Base-by-base conservation (phyloP, 2,113 vertebrate genomes). In the Anhinga anhinga region DNA sequence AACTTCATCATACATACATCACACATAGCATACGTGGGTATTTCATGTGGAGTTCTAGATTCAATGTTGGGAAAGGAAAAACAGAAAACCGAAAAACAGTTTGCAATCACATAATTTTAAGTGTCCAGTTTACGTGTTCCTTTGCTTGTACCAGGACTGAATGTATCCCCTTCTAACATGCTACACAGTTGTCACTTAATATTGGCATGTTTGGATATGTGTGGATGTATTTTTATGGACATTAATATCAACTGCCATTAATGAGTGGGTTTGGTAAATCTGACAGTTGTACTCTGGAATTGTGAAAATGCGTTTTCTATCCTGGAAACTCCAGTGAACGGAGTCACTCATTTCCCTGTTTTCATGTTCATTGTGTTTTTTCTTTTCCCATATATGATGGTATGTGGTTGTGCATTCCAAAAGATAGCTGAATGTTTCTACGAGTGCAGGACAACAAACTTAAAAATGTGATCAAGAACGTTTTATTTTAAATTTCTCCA, bases 1-100 rank as follows among this genome's bases (percentile, higher is more conserved):
- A 26, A 47, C 22, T 44, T 56, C 47, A 15, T 78, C 13, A 10
- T 50, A 29, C 13, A 7, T 32, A 36, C 76, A n/a, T n/a, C n/a
- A n/a, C 62, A 15, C 25, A 7, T 56, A 42, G 47, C 23, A 30
- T 58, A 42, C 0, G 0, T 2, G 5, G 53, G 21, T 72, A 15
- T 82, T 45, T 67, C 20, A 11, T 34, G 8, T 63, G 42, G 27
- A 21, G 9, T 45, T 86, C 36, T 73, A 58, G 26, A 16, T 56
- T 49, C 19, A 26, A 63, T 79, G 7, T 7, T 26, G 44, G 38
- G 72, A 69, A 73, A 44, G 34, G 36, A 26, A 62, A 71, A 82
- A 11, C 15, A 23, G 42, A 40, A 59, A 61, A 38, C 58, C 61
- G 29, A 77, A 78, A 50, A 82, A 0, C 15, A 36, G 4, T 30